phyloP scores from a whole-genome alignment of 2,888 invertebrate species.

The Andrena dorsata region DNA sequence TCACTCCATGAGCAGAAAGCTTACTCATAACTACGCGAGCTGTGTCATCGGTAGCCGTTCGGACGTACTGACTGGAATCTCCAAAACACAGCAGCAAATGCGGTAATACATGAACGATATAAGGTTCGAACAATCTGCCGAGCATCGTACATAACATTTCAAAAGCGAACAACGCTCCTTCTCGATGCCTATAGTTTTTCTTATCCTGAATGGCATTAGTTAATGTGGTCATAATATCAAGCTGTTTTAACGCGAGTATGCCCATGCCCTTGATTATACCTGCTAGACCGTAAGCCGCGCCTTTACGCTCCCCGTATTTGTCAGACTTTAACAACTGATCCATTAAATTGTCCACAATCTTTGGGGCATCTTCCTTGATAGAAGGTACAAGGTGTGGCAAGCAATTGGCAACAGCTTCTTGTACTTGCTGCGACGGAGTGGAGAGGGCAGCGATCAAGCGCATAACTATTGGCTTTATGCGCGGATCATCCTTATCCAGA shows the following conservation, averaged over 20 bases:
- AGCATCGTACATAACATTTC: conserved; percentile 98
- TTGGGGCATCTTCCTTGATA: conserved; percentile 95
- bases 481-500: conserved; percentile 94
- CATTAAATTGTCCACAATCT: conserved; percentile 94
- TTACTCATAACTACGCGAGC: conserved; percentile 98
- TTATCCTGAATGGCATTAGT: conserved; percentile 98
- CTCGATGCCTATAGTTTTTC: conserved; percentile 96
- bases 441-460: conserved; percentile 95
- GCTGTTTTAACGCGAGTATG: conserved; percentile 96
- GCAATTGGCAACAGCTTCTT: conserved; percentile 98
- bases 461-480: conserved; percentile 97
- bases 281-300: conserved; percentile 98
- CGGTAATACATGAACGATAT: conserved; percentile 98
- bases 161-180: conserved; percentile 98
- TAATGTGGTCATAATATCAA: conserved; percentile 97
- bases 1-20: conserved; percentile 98
- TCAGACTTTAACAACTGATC: conserved; percentile 95
- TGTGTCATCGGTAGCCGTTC: conserved; percentile 98
- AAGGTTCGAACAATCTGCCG: conserved; percentile 98
- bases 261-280: conserved; percentile 99
- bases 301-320: conserved; percentile 96
- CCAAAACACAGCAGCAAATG: conserved; percentile 98
- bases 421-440: conserved; percentile 99
- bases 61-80: conserved; percentile 97
- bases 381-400: conserved; percentile 97